Evolutionary conservation across 1,140 invertebrate species (phyloP).

Genomic region (Nephila pilipes): DNA sequence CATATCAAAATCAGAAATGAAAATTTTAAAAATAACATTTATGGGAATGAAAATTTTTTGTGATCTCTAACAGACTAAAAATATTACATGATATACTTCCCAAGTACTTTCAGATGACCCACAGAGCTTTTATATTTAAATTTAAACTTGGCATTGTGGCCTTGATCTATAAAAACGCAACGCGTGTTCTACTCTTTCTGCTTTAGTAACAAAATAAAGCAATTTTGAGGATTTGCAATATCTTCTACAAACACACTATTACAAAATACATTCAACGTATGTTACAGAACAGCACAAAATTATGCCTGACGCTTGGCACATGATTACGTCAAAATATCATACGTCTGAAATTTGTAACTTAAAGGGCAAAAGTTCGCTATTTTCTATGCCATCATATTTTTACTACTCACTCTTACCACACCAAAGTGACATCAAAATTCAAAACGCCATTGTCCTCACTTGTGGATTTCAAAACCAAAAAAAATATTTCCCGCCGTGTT

Average conservation of each 20-base stretch:
- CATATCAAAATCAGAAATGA: too few relatives aligned
- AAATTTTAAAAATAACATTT: too few relatives aligned
- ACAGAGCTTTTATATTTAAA: not conserved
- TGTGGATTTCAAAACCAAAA: not conserved
- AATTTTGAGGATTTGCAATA: not conserved
- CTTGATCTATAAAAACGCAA: conserved; percentile 1
- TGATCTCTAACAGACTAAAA: too few relatives aligned
- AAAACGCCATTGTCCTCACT: not conserved
- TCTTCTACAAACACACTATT: not conserved
- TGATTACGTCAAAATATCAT: not conserved
- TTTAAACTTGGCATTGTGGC: not conserved
- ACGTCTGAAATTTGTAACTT: not conserved
- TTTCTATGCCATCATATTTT: not conserved
- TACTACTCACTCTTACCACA: not conserved
- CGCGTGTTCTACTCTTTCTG: not conserved
- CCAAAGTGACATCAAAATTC: not conserved
- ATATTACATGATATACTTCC: too few relatives aligned
- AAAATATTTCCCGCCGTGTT: not conserved
- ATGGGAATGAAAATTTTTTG: too few relatives aligned
- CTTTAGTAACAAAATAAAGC: not conserved
- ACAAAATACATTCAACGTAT: too few relatives aligned
- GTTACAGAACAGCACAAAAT: too few relatives aligned
- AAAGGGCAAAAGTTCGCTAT: not conserved
- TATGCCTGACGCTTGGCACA: not conserved
- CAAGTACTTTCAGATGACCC: not conserved